Evolutionary conservation across 92 coral and sea anemone genomes (phyloP).

Genomic region (Porites evermanni): DNA sequence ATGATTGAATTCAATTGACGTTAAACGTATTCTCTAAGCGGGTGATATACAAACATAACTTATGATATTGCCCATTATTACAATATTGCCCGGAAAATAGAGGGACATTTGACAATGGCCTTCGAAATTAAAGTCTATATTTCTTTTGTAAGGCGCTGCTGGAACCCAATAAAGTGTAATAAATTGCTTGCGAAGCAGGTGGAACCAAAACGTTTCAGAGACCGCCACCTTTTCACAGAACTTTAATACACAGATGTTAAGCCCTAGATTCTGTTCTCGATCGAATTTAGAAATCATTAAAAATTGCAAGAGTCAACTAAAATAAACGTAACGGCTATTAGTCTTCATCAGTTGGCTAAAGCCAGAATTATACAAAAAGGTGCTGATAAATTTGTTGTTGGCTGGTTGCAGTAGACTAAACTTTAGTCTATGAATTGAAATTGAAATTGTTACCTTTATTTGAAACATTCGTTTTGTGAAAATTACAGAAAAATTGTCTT

Average conservation of each 20-base stretch:
- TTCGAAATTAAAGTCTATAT: conserved; percentile 15
- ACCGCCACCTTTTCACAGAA: not conserved
- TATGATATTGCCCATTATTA: conserved; percentile 13
- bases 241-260: not conserved
- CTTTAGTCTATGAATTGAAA: not conserved
- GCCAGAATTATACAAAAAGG: not conserved
- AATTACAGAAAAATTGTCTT: not conserved
- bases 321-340: not conserved
- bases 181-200: not conserved
- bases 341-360: not conserved
- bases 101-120: conserved; percentile 6
- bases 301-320: not conserved
- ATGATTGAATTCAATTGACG: conserved; percentile 3
- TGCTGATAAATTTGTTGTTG: too few species aligned
- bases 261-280: not conserved
- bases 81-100: conserved; percentile 18
- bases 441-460: not conserved
- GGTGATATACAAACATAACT: conserved; percentile 31
- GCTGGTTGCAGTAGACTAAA: not conserved
- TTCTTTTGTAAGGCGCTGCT: conserved; percentile 24
- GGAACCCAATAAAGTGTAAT: conserved; percentile 26
- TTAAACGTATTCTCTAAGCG: conserved; percentile 36
- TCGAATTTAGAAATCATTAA: not conserved
- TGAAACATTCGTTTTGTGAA: not conserved
- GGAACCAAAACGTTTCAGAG: not conserved